A percentile compares a stretch with the other conserved stretches of the same genome.
Evolutionary conservation across 1,140 invertebrate species (phyloP).

Genomic region (Stenopsyche tienmushanensis): DNA sequence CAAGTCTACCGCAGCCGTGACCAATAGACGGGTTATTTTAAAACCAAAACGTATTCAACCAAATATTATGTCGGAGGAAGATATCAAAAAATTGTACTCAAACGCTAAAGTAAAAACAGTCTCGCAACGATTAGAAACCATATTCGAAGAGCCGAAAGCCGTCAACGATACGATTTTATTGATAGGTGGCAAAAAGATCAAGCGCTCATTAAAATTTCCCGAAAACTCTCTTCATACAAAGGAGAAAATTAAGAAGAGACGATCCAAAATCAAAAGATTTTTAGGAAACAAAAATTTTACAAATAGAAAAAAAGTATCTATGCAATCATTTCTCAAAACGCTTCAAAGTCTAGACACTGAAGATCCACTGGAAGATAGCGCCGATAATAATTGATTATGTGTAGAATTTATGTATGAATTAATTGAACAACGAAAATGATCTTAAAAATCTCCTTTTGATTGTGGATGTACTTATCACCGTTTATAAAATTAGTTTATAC

Average conservation of each 20-base stretch:
- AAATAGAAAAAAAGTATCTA: slow-evolving; percentile 39
- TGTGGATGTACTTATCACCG: no score
- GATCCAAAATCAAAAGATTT: slow-evolving; percentile 39
- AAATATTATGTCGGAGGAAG: slow-evolving; percentile 21
- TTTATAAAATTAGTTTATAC: no score
- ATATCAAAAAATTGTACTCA: slow-evolving; percentile 33
- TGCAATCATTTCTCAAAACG: slow-evolving; percentile 37
- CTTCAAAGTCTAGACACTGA: slow-evolving; percentile 34
- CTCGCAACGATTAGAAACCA: slow-evolving; percentile 38
- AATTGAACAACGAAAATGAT: no score
- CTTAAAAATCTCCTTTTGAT: no score
- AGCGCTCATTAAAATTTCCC: slow-evolving; percentile 35
- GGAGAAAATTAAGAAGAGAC: slow-evolving; percentile 39
- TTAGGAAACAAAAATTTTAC: slow-evolving; percentile 37
- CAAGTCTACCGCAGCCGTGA: not conserved
- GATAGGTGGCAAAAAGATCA: slow-evolving; percentile 36
- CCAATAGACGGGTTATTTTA: slow-evolving; percentile 38
- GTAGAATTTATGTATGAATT: no score
- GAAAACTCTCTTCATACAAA: slow-evolving; percentile 27
- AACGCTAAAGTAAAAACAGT: slow-evolving; percentile 33
- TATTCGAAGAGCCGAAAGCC: slow-evolving; percentile 38
- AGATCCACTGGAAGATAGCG: slow-evolving; percentile 18
- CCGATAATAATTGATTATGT: no score
- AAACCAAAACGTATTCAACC: slow-evolving; percentile 31
- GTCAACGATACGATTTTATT: slow-evolving; percentile 30